Percentiles rank a stretch among this genome's conserved stretches.
Evolutionary conservation across 2,888 invertebrate species (phyloP).

Genomic region (Tachina grossa): DNA sequence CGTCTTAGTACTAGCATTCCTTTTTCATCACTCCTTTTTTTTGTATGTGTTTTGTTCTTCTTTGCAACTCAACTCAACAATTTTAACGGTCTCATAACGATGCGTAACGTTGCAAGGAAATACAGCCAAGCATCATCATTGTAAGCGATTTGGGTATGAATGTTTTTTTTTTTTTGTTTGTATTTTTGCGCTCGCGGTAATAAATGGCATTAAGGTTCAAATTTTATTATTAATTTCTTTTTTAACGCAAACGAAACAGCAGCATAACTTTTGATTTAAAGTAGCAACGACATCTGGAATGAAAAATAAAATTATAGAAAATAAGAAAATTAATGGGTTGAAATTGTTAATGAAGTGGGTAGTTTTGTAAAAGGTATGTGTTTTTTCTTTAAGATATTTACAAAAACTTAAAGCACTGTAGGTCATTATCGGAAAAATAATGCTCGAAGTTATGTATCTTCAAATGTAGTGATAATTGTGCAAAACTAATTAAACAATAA

Average conservation of each 20-base stretch:
- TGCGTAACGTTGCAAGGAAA: constrained; percentile 52
- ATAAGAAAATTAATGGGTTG: constrained; percentile 20
- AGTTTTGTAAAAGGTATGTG: constrained; percentile 3
- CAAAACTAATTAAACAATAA: too few relatives aligned
- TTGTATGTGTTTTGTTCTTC: not conserved
- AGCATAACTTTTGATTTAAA: constrained; percentile 47
- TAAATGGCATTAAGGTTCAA: constrained; percentile 53
- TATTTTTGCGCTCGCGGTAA: constrained; percentile 33
- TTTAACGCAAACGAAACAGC: not conserved
- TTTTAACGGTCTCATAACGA: constrained; percentile 60
- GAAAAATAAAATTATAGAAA: constrained; percentile 32
- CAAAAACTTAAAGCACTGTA: too few relatives aligned
- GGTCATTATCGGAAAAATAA: too few relatives aligned
- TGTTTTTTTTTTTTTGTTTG: not conserved
- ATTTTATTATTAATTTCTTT: constrained; percentile 48
- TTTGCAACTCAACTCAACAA: constrained; percentile 27
- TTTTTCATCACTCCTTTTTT: constrained; percentile 13
- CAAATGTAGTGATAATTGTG: too few relatives aligned
- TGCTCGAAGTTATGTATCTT: too few relatives aligned
- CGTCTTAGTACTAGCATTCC: not conserved
- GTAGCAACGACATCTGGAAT: constrained; percentile 44
- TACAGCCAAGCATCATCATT: constrained; percentile 5
- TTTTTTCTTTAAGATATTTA: too few relatives aligned
- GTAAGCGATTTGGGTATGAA: constrained; percentile 1
- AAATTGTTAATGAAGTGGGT: constrained; percentile 13